Evolutionary conservation across 1,140 invertebrate genomes (phyloP), one percentile per base, ranked within the genome.

Genomic region (Cotesia glomerata): DNA sequence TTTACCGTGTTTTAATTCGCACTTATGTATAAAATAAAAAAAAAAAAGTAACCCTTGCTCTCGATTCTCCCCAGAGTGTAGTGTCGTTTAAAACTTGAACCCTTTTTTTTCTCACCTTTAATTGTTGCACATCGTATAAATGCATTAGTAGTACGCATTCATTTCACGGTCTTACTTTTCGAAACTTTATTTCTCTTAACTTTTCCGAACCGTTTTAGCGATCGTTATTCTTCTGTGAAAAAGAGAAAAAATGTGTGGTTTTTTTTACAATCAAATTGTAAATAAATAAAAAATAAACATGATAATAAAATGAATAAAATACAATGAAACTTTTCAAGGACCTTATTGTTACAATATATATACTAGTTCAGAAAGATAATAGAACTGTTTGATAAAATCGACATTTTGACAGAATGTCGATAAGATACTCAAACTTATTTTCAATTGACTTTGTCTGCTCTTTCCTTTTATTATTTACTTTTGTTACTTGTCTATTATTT

Each of bases 61-160:
- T 56, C 51, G n/a, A 18, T 14, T 58, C 54, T 67, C 61, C 72
- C 65, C 45, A 56, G 72, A 36, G 51, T 52, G 58, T 39, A 69
- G 51, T 69, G 52, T 64, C 34, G 39, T 45, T 58, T 39, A 5
- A 59, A 72, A 75, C 66, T 75, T 70, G 32, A 36, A 54, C 64
- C 66, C 67, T 66, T 58, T 63, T 70, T 62, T 73, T 52, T 70
- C 69, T 77, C 73, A 63, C 45, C 74, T 75, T 80, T 85, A 85
- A 86, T 85, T 85, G 83, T 86, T 80, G 82, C 85, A 84, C 84
- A 83, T 85, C 82, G 81, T 86, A 83, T 84, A 86, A 86, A 85
- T 85, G 83, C 81, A 85, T 86, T 84, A 84, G 81, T 75, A 67
- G 63, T 69, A 75, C 72, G 84, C 81, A 85, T 85, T 84, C 81